A percentile compares a stretch with the other conserved stretches of the same genome.
Conservation (phyloP, 2,113 vertebrate genomes). For the Macrotis lagotis region DNA sequence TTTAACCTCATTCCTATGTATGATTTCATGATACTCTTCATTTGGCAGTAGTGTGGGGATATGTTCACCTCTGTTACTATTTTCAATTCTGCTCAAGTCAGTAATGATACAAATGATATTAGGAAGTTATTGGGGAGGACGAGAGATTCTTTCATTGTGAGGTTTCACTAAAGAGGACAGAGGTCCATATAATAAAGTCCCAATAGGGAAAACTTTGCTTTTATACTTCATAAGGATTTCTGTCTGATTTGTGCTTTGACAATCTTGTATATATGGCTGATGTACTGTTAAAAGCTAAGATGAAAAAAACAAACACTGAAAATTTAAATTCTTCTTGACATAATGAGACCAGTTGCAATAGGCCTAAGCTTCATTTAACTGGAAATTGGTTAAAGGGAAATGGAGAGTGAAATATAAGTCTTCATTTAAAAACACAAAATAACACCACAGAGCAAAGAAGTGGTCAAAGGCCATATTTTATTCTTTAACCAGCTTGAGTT, state of each 20-base stretch:
- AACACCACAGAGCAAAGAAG: background rate
- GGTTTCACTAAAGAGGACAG: background rate
- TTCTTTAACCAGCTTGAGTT: background rate
- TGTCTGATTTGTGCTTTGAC: constrained; percentile 9
- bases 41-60: background rate
- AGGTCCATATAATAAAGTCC: background rate
- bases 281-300: background rate
- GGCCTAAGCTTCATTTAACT: background rate
- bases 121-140: constrained; percentile 4
- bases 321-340: background rate
- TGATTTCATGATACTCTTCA: constrained; percentile 8
- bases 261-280: background rate
- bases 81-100: constrained; percentile 3
- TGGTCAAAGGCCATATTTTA: background rate
- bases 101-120: constrained; percentile 1
- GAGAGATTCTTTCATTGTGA: constrained; percentile 10
- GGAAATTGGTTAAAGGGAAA: background rate
- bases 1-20: background rate
- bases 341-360: background rate
- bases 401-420: background rate
- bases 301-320: background rate
- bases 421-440: background rate
- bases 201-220: background rate
- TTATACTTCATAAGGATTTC: background rate
- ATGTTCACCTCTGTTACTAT: constrained; percentile 25